Evolutionary conservation across 2,113 vertebrate genomes (phyloP), one percentile per base, ranked within the genome.

Genomic region (Nibea coibor): DNA sequence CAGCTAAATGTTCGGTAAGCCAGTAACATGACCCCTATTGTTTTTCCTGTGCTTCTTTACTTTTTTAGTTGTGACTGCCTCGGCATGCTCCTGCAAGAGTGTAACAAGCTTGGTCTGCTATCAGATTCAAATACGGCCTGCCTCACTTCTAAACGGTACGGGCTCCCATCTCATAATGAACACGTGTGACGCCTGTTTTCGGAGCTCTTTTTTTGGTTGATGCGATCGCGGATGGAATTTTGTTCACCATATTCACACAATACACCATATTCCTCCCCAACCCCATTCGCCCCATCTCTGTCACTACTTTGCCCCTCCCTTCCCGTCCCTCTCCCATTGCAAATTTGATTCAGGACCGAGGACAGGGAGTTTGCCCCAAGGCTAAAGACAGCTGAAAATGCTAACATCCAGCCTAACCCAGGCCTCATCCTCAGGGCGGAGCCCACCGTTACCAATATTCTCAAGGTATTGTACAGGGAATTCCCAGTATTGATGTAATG

Each of bases 401-500:
- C 97, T 69, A 99, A 98, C 82, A 99, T 99, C 91, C 98, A 99
- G 86, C 98, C 98, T 0, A 99, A 99, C 83, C 98, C 98, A 0
- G 96, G 97, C 31, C 96, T 99, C 48, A 99, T 99, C 84, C 96
- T 99, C 43, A 92, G 98, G 39, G 98, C 97, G 0, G 98, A 99
- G 86, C 98, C 98, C 1, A 99, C 98, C 0, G 98, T 99, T 84
- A 99, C 98, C 80, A 99, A 99, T 89, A 99, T 99, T 80, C 96
- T 99, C 47, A 99, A 99, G 96, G 98, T 97, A 88, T 0, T 20
- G n/a, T 39, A n/a, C 20, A 28, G 19, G 14, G 2, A 2, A n/a
- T 31, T 20, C 4, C 7, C 48, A 2, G 20, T 54, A 15, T 42
- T 54, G 57, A 28, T 54, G n/a, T 19, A 19, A 17, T 19, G 16